These are phyloP conservation scores for Doryteuthis pealeii DNA, from an alignment of 1,140 invertebrate species.

Conservation along the genomic window DNA sequence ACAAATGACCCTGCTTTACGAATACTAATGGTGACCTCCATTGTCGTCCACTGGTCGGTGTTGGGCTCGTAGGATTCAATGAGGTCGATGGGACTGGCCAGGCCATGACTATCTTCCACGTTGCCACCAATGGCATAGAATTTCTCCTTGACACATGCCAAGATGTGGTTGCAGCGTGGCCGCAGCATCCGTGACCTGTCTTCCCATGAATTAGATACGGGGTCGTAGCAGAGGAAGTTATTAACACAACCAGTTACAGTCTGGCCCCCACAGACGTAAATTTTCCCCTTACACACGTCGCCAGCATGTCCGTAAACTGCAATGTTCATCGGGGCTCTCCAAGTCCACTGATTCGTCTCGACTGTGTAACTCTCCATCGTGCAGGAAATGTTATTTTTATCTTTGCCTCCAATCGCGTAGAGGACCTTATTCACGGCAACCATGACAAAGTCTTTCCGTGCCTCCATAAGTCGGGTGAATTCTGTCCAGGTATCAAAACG, in stretches of 20 bases:
- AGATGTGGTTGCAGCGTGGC: constrained; percentile 52
- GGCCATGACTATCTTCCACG: constrained; percentile 53
- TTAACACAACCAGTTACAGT: constrained; percentile 51
- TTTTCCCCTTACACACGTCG: constrained; percentile 43
- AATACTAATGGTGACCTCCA: constrained; percentile 49
- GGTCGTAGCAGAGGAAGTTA: constrained; percentile 44
- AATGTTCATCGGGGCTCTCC: constrained; percentile 47
- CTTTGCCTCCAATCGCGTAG: constrained; percentile 55
- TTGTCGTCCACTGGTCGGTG: constrained; percentile 52
- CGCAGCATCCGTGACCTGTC: constrained; percentile 48
- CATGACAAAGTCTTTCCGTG: constrained; percentile 57
- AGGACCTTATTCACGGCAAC: constrained; percentile 45
- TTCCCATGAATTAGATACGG: constrained; percentile 47
- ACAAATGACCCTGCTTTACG: constrained; percentile 53
- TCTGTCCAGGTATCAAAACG: constrained; percentile 58
- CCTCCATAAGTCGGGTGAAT: constrained; percentile 58
- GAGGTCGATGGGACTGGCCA: constrained; percentile 50
- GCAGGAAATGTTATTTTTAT: constrained; percentile 58
- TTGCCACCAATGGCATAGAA: constrained; percentile 55
- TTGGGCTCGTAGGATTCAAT: constrained; percentile 48
- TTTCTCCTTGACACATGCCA: constrained; percentile 45
- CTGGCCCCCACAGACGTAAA: constrained; percentile 55
- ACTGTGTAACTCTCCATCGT: constrained; percentile 55
- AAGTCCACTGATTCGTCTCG: constrained; percentile 53
- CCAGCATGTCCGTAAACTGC: constrained; percentile 55